Evolutionary conservation across 1,140 invertebrate species (phyloP).

Genomic region (Leptinotarsa lineolata): DNA sequence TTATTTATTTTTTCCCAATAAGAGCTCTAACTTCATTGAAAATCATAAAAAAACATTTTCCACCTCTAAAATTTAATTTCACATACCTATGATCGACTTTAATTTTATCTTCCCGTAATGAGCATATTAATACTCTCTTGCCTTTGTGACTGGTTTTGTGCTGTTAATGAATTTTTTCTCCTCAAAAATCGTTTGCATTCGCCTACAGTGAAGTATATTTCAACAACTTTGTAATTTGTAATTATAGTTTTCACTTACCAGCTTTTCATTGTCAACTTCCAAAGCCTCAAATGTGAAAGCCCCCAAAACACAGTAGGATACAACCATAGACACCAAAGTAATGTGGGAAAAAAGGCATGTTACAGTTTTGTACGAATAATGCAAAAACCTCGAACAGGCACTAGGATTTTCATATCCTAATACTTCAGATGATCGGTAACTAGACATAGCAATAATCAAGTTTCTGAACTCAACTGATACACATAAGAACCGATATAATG

Average conservation of each 20-base stretch:
- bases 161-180: too few relatives aligned
- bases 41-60: too few relatives aligned
- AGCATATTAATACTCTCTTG: too few relatives aligned
- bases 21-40: too few relatives aligned
- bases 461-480: neutral
- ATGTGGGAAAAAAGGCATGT: constrained; percentile 88
- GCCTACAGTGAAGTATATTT: too few relatives aligned
- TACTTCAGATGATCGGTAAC: constrained; percentile 48
- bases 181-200: too few relatives aligned
- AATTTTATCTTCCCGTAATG: too few relatives aligned
- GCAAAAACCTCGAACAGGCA: constrained; percentile 48
- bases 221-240: neutral
- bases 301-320: constrained; percentile 86
- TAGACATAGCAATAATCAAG: constrained; percentile 37
- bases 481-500: neutral
- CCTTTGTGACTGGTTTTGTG: too few relatives aligned
- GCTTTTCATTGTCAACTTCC: constrained; percentile 74
- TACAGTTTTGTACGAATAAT: constrained; percentile 73
- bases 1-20: too few relatives aligned
- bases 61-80: too few relatives aligned
- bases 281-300: constrained; percentile 83
- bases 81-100: too few relatives aligned
- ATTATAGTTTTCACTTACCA: constrained; percentile 60
- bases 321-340: constrained; percentile 82
- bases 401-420: constrained; percentile 46